Base-by-base conservation (phyloP, 2,888 invertebrate species). In the Nesidiocoris tenuis region DNA sequence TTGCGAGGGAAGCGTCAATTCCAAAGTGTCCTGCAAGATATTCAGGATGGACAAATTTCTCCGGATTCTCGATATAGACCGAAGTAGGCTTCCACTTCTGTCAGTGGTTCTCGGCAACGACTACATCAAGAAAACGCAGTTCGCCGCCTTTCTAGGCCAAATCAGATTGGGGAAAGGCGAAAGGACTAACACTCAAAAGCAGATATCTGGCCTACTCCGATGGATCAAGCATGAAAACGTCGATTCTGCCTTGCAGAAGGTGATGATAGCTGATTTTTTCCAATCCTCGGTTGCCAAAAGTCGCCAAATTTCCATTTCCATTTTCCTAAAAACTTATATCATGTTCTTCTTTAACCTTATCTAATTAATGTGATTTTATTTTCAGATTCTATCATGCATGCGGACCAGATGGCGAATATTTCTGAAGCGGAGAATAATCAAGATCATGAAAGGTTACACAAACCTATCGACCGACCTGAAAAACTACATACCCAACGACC, bases 71-170 rank as follows among this genome's bases (percentile, higher is more conserved):
- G 88, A 89, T 0, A 82, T 94, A 25, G 86, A 89, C 77, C 87
- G 87, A 79, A 87, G 88, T 17, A 84, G 91, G 78, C 82, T 97
- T 66, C 94, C 95, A 0, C 82, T 97, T 21, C 86, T 95, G 78
- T 93, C 94, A 0, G 91, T 92, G 0, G 82, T 96, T 54, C 84
- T 96, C 5, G 97, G 96, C 0, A 97, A 97, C 85, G 97, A 97
- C 84, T 96, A 92, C 84, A 90, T 95, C 7, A 86, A 90, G 56
- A 86, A 87, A 76, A 85, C 84, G 1, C 86, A 87, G 0, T 94
- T 95, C 81, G 85, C 85, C 1, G 87, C 88, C 79, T 94, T 96
- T 82, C 92, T 90, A 81, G 83, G 85, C 0, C 88, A 89, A 68
- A 82, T 91, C 3, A 89, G 88, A 82, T 80, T 90, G 55, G 86